Base-by-base conservation (phyloP, 1,140 invertebrate genomes). In the Papilio aristodemus region DNA sequence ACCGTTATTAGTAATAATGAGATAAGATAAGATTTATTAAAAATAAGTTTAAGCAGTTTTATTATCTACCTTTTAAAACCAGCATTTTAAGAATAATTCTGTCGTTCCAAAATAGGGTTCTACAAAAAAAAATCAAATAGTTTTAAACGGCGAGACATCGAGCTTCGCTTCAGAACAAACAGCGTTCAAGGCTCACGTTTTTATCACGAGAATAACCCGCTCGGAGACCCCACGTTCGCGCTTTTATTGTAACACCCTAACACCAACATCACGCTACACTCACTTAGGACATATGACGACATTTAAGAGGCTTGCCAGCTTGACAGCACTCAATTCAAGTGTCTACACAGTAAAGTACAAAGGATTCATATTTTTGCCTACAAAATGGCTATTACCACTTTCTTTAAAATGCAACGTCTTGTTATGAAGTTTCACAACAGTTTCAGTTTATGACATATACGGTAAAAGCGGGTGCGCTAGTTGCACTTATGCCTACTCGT, bases 281-380 rank as follows among this genome's bases (percentile, higher is more conserved):
- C 59, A 62, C 59, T 37, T 62, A 19, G 32, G 59, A 37, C 22
- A 27, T 38, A 60, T 62, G 59, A 62, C 36, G 36, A 14, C 14
- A 17, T 62, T 62, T 38, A 62, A 39, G 17, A 54, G 59, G 59
- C 36, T 62, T 37, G 14, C 7, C 36, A n/a, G 59, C 27, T 62
- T 37, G 59, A 22, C 59, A 36, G 32, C 59, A 62, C 59, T 62
- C 59, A 39, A 38, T 62, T 39, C 32, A 62, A 62, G 59, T 62
- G 36, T 22, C 59, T 19, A 38, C 27, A 62, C 36, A 11, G 36
- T 25, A 13, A 17, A 9, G 58, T 62, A 62, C 59, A 62, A 62
- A 62, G 58, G 14, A 11, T 14, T 58, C 25, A 11, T 62, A 39
- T 36, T 38, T 36, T 39, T 9, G 27, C 36, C 14, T n/a, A 37